Percentiles rank a stretch among this genome's conserved stretches.
phyloP scores from a whole-genome alignment of 2,797 vertebrate species.

The Myiotriccus ornatus region DNA sequence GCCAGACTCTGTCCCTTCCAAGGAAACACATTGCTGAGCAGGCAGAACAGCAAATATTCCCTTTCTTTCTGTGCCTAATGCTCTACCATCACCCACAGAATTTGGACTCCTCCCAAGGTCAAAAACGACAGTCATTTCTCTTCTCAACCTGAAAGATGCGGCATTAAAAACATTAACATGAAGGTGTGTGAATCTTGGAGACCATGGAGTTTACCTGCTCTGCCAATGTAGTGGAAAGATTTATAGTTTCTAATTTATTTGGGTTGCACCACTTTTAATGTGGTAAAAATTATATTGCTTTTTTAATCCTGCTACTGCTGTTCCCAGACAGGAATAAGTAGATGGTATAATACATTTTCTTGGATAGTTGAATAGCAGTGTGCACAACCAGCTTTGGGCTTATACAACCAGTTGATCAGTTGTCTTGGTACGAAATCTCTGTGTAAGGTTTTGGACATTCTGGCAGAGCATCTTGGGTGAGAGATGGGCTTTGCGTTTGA shows the following conservation, averaged over 20 bases:
- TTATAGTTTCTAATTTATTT: background rate
- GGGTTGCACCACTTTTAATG: background rate
- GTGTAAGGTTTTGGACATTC: background rate
- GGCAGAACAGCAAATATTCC: background rate
- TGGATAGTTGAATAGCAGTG: accelerated
- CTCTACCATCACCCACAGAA: background rate
- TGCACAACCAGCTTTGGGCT: background rate
- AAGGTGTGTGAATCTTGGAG: background rate
- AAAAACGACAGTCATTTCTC: background rate
- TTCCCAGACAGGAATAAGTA: background rate
- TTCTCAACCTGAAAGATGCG: background rate
- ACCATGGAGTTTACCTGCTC: background rate
- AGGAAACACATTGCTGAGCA: background rate
- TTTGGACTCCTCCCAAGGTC: background rate
- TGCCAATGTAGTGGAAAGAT: background rate
- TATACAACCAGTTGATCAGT: background rate
- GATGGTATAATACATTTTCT: background rate
- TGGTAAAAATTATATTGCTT: background rate
- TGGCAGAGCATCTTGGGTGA: background rate
- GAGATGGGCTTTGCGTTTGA: background rate
- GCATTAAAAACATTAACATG: background rate
- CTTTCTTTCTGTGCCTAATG: background rate
- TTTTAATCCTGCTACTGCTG: background rate
- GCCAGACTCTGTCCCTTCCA: background rate
- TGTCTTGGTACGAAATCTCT: background rate